Base-by-base conservation (phyloP, 2,888 invertebrate genomes). In the Stenolophus ochropezus region DNA sequence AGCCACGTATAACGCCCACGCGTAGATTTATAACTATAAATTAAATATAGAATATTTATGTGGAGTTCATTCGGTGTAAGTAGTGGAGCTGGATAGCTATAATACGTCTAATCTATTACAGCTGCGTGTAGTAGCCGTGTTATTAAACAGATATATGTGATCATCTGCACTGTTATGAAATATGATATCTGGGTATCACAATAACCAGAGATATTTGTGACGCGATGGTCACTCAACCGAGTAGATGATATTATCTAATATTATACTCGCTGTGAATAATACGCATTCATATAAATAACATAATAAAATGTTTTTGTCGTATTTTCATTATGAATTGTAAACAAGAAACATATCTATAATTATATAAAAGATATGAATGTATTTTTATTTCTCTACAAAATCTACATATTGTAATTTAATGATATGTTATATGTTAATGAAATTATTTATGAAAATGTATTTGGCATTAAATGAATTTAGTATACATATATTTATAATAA, bases 91-190 rank as follows among this genome's bases (percentile, higher is more conserved):
- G 5, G 11, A 2, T 8, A 56, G 56, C 21, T 61, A 61, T 25
- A 61, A 23, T 25, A 61, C 25, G 61, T 61, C 25, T 23, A 61
- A 61, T 61, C 61, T 61, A 23, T n/a, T 61, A 25, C 14, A 25
- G 23, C n/a, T 25, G 61, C 23, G 20, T n/a, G 21, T 61, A 23
- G 25, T 61, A 61, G 61, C 61, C 11, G 21, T 61, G 61, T 61
- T 61, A 61, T 61, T 61, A 61, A 61, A 61, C 61, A 61, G 61
- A 61, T 61, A 25, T 61, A 61, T 61, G 61, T 25, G 61, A 61
- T 61, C 23, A 61, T 21, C 61, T 21, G 14, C 61, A 4, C 61
- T 25, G 61, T 61, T 61, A 61, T 61, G 61, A 61, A 61, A 61
- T 61, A 61, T 61, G 61, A 61, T 61, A 61, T 61, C 61, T 61